Percentiles rank a stretch among this genome's conserved stretches.
These are phyloP conservation scores for Geophilus truncorum DNA, from an alignment of 2,888 invertebrate species.

Conservation along the genomic window DNA sequence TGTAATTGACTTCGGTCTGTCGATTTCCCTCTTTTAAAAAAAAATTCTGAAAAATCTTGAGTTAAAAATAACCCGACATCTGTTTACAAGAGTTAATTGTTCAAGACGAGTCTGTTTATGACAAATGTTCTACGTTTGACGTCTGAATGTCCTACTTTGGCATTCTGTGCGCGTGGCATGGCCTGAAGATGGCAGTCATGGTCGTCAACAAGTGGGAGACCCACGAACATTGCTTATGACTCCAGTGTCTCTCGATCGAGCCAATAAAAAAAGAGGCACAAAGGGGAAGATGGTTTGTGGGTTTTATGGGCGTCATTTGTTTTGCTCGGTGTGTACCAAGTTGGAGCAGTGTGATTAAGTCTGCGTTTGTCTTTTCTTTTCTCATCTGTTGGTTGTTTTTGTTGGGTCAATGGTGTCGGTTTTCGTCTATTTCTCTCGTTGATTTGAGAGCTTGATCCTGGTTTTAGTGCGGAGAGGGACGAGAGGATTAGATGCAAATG, in stretches of 20 bases:
- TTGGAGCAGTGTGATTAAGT: not conserved
- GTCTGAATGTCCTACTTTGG: not conserved
- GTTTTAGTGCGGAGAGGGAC: not conserved
- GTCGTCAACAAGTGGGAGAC: slow-evolving; percentile 18
- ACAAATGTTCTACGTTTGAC: not conserved
- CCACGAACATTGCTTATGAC: slow-evolving; percentile 1
- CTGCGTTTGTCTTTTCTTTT: not conserved
- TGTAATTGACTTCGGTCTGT: too few relatives aligned
- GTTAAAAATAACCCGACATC: not conserved
- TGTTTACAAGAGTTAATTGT: not conserved
- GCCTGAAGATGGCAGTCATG: slow-evolving; percentile 4
- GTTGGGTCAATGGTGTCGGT: not conserved
- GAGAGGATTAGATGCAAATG: slow-evolving; percentile 21
- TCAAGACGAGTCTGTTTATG: not conserved
- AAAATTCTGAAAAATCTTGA: not conserved
- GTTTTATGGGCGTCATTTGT: not conserved
- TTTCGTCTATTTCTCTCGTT: slow-evolving; percentile 5
- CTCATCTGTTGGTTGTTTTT: not conserved
- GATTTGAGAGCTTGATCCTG: not conserved
- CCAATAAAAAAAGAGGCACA: not conserved
- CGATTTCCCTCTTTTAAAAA: not conserved
- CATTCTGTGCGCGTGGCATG: not conserved
- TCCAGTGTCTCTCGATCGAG: not conserved
- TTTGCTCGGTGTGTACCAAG: not conserved
- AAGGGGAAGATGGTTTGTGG: not conserved